Evolutionary conservation across 2,888 invertebrate genomes (phyloP), one percentile per base, ranked within the genome.

Genomic region (Zeuzera pyrina): DNA sequence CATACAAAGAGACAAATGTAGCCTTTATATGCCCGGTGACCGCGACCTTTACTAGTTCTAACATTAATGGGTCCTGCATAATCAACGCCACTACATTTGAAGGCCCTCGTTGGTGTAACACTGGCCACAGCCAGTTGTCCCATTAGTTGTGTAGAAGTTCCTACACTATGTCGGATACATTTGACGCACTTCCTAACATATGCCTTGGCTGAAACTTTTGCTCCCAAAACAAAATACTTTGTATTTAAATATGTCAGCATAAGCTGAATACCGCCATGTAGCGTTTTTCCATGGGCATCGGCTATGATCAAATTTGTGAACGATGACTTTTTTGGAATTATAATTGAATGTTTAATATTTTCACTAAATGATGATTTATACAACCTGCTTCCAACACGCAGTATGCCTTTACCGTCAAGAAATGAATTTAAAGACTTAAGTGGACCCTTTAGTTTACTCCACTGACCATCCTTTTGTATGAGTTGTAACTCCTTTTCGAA

Each of bases 271-370:
- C 45, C 46, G n/a, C n/a, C n/a, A n/a, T n/a, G n/a, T n/a, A n/a
- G n/a, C n/a, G n/a, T n/a, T n/a, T n/a, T n/a, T n/a, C 10, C 48
- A 12, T 48, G 50, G 2, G 52, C 47, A 15, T 51, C 50, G 1
- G 23, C 19, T 3, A 49, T 27, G 3, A 50, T 34, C 1, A 48
- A 30, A 2, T 22, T 36, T 1, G 42, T 36, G 2, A 42, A 19
- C 22, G 24, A 2, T 23, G 10, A 12, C 23, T 21, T n/a, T n/a
- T n/a, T n/a, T n/a, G n/a, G n/a, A n/a, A n/a, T n/a, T n/a, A n/a
- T n/a, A n/a, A n/a, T n/a, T n/a, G n/a, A n/a, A n/a, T n/a, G n/a
- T n/a, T n/a, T n/a, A n/a, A n/a, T n/a, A n/a, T n/a, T n/a, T n/a
- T n/a, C n/a, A n/a, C n/a, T n/a, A n/a, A n/a, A n/a, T n/a, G n/a